Percentiles rank a stretch among this genome's conserved stretches.
Conservation (phyloP, 1,140 invertebrate species). For the Drosophila kepulauana region DNA sequence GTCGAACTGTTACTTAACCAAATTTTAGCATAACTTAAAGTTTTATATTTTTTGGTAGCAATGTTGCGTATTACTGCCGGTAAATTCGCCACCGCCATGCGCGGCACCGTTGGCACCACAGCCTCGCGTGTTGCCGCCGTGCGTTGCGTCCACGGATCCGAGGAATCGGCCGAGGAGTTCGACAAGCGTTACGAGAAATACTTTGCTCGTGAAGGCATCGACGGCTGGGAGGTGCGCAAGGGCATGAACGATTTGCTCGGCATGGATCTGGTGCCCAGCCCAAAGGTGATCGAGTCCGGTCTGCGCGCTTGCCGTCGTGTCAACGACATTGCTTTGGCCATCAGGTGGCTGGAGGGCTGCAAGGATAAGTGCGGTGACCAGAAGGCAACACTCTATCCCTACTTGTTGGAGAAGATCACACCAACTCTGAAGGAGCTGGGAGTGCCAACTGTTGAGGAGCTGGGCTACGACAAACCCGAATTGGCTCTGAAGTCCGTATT, state of each 20-base stretch:
- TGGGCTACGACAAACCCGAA: conserved; percentile 99
- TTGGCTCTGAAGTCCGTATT: conserved; percentile 92
- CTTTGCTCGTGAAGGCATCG: conserved; percentile 96
- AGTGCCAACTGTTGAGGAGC: conserved; percentile 96
- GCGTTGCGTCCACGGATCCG: conserved; percentile 78
- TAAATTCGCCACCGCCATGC: conserved; percentile 79
- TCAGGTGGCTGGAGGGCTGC: conserved; percentile 96
- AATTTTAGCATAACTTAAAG: conserved; percentile 58
- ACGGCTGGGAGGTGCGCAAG: conserved; percentile 98
- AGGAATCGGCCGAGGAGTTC: conserved; percentile 89
- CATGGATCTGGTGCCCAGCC: conserved; percentile 98
- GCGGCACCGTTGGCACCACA: conserved; percentile 68
- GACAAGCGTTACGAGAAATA: conserved; percentile 92
- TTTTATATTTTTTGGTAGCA: conserved; percentile 47
- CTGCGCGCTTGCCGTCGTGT: conserved; percentile 96
- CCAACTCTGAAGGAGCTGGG: conserved; percentile 97
- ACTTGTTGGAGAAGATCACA: conserved; percentile 95
- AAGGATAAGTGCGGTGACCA: conserved; percentile 95
- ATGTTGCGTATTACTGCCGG: conserved; percentile 86
- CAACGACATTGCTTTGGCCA: conserved; percentile 96
- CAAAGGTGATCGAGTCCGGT: conserved; percentile 96
- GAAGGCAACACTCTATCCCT: conserved; percentile 94
- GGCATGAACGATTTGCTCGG: conserved; percentile 93
- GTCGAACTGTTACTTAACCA: conserved; percentile 77
- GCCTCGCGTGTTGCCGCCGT: conserved; percentile 63